Conservation (phyloP, 2,797 vertebrate genomes). For the Numenius phaeopus region DNA sequence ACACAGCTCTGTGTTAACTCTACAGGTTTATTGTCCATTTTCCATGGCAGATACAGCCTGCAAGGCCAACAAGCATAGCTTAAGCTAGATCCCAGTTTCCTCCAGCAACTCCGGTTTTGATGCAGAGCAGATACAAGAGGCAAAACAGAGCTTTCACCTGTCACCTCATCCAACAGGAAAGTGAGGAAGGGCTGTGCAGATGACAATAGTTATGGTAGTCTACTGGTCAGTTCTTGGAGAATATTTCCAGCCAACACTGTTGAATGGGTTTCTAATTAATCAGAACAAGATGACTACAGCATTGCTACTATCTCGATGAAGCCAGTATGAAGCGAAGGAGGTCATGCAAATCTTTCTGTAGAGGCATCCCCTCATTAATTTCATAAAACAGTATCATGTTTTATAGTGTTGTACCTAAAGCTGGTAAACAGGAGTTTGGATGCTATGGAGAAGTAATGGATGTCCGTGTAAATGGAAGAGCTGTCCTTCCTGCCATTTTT, state of each 20-base stretch:
- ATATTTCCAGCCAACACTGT: not conserved
- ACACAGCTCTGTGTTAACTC: not conserved
- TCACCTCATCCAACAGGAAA: not conserved
- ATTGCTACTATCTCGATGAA: not conserved
- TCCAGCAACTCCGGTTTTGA: not conserved
- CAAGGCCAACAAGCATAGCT: not conserved
- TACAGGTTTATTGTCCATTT: fast-evolving
- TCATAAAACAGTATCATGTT: not conserved
- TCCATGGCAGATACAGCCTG: not conserved
- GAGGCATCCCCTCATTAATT: not conserved
- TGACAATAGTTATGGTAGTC: not conserved
- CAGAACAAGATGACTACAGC: not conserved
- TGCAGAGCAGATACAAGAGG: not conserved
- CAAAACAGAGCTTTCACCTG: not conserved
- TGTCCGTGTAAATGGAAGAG: not conserved
- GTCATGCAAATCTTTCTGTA: not conserved
- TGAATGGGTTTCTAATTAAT: not conserved
- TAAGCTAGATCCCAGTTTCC: not conserved
- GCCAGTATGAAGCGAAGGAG: not conserved
- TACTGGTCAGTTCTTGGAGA: not conserved
- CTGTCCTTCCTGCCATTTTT: not conserved
- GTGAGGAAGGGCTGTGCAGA: no score
- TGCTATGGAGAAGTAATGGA: not conserved
- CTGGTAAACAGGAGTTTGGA: not conserved
- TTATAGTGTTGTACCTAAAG: not conserved